Evolutionary conservation across 2,113 vertebrate genomes (phyloP).

Genomic region (Peromyscus polionotus): DNA sequence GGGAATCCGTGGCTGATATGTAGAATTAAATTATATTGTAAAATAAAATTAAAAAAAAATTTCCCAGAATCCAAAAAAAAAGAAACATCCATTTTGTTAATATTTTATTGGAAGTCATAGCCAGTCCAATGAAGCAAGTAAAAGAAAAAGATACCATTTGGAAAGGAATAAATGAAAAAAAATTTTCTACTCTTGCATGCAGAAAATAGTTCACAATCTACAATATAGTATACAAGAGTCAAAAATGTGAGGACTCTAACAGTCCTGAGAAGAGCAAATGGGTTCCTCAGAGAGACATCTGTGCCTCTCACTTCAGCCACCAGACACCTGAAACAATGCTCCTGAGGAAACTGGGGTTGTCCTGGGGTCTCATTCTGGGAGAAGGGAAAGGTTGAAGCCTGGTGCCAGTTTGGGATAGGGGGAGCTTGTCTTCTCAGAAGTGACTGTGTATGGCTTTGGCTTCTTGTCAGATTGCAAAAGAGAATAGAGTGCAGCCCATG

Average conservation of each 20-base stretch:
- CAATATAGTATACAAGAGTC: background rate
- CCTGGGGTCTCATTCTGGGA: background rate
- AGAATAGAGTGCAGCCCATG: background rate
- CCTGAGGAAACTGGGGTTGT: background rate
- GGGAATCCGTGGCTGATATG: no score
- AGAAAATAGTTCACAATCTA: background rate
- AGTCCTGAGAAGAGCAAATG: background rate
- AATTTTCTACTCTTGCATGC: background rate
- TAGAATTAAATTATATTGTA: no score
- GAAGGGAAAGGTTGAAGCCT: background rate
- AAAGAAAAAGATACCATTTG: background rate
- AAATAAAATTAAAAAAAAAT: no score
- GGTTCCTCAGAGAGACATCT: background rate
- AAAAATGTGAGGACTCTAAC: background rate
- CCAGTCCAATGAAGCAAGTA: background rate
- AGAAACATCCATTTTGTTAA: background rate
- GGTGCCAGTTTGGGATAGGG: background rate
- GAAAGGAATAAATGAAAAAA: background rate
- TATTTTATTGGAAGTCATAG: background rate
- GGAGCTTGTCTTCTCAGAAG: background rate
- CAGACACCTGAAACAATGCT: background rate
- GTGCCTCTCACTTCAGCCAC: background rate
- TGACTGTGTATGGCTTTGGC: background rate
- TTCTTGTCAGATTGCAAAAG: background rate
- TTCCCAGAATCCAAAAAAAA: no score